Base-by-base conservation (phyloP, 2,113 vertebrate genomes). In the Typhlomys cinereus region DNA sequence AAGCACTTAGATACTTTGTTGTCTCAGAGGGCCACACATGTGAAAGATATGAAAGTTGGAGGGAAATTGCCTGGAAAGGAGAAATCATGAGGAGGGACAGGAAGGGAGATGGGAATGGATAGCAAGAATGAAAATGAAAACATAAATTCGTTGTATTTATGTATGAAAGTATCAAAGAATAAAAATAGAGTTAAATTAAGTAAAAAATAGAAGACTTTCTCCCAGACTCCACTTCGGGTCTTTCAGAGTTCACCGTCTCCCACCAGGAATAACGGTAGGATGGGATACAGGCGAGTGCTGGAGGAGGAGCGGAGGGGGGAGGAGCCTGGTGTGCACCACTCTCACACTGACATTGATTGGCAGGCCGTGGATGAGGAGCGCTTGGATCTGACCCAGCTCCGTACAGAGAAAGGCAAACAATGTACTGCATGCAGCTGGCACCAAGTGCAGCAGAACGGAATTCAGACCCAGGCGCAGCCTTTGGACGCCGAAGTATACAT, bases 321-420 rank as follows among this genome's bases (percentile, higher is more conserved):
- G 67, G 46, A 34, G 3, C 15, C 2, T 27, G n/a, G n/a, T n/a
- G n/a, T n/a, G n/a, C n/a, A n/a, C n/a, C n/a, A n/a, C n/a, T n/a
- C n/a, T n/a, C n/a, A n/a, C n/a, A n/a, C n/a, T n/a, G n/a, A n/a
- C n/a, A n/a, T n/a, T n/a, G n/a, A n/a, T n/a, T n/a, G n/a, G n/a
- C n/a, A n/a, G n/a, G n/a, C n/a, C n/a, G n/a, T n/a, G n/a, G n/a
- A 7, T 20, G 0, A 12, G 41, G 10, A 1, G 8, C 46, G 17
- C 31, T 54, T 59, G 7, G n/a, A 34, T 83, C 7, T 34, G n/a
- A 61, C 13, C 67, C 10, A 67, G 84, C 81, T 81, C 70, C 34
- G 31, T 62, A 67, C 76, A 62, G 59, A 80, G 81, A 87, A 80
- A 36, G 44, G 66, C 48, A 91, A 41, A 50, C 66, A 25, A 57